A percentile compares a stretch with the other conserved stretches of the same genome.
Conservation (phyloP, 2,113 vertebrate genomes). For the Cephalopterus ornatus region DNA sequence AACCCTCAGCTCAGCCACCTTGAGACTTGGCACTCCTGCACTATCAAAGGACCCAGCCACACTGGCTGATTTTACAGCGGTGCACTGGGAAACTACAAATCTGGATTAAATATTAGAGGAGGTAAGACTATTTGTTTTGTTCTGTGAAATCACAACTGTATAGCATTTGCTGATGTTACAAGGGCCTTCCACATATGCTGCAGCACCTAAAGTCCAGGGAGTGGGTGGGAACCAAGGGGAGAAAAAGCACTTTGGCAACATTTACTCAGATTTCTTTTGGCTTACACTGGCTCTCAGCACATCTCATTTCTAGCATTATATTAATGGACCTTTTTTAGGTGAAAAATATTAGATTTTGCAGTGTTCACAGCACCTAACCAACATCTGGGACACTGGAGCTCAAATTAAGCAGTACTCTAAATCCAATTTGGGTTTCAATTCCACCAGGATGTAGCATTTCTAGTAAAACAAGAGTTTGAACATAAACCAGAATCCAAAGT, state of each 20-base stretch:
- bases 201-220: not conserved
- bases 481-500: conserved; percentile 44
- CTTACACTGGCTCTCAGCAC: not conserved
- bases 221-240: not conserved
- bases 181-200: not conserved
- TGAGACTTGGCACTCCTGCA: conserved; percentile 5
- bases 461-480: conserved; percentile 62
- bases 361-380: conserved; percentile 17
- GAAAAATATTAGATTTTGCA: conserved; percentile 55
- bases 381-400: not conserved
- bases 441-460: conserved; percentile 53
- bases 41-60: not conserved
- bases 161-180: not conserved
- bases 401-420: conserved; percentile 52
- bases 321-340: conserved; percentile 38
- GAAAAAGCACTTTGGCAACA: not conserved
- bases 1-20: conserved; percentile 41
- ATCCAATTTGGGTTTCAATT: conserved; percentile 60
- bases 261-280: not conserved
- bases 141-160: not conserved
- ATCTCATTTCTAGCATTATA: not conserved
- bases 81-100: not conserved
- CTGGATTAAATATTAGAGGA: conserved; percentile 47
- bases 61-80: not conserved
- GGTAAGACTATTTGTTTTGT: conserved; percentile 10